Conservation (phyloP, 2,113 vertebrate species). For the Bubalus kerabau region DNA sequence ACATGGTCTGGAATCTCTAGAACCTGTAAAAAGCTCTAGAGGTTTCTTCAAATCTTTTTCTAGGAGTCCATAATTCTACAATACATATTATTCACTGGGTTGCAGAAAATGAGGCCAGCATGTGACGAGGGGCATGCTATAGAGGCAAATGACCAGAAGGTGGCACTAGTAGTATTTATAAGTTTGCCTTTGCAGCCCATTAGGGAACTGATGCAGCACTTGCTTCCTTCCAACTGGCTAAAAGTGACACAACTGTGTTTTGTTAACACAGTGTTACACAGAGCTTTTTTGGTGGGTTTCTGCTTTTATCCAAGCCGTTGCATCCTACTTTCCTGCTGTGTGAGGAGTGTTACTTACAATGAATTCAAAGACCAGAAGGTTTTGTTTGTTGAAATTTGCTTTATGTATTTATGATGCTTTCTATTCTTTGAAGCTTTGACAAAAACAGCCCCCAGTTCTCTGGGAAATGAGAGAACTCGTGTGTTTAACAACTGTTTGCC, state of each 20-base stretch:
- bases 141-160: slow-evolving; percentile 61
- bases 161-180: slow-evolving; percentile 70
- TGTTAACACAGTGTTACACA: slow-evolving; percentile 57
- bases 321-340: slow-evolving; percentile 8
- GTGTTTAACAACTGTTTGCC: neutral
- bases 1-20: neutral
- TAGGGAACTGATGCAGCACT: neutral
- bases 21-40: neutral
- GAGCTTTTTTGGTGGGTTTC: neutral
- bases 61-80: neutral
- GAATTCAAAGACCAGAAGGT: slow-evolving; percentile 63
- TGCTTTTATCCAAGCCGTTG: slow-evolving; percentile 38
- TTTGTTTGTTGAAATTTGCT: slow-evolving; percentile 53
- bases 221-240: neutral
- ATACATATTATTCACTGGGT: neutral
- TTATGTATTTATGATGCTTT: slow-evolving; percentile 15
- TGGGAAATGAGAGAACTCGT: slow-evolving; percentile 15
- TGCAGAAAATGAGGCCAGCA: neutral
- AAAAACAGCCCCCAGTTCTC: neutral
- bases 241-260: slow-evolving; percentile 43
- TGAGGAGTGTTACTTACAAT: slow-evolving; percentile 20
- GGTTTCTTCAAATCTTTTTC: neutral
- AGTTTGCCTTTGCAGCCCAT: fast-evolving
- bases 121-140: neutral
- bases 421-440: slow-evolving; percentile 53